These are phyloP conservation scores for Drosophila differens DNA, from an alignment of 2,888 invertebrate genomes.

Conservation along the genomic window DNA sequence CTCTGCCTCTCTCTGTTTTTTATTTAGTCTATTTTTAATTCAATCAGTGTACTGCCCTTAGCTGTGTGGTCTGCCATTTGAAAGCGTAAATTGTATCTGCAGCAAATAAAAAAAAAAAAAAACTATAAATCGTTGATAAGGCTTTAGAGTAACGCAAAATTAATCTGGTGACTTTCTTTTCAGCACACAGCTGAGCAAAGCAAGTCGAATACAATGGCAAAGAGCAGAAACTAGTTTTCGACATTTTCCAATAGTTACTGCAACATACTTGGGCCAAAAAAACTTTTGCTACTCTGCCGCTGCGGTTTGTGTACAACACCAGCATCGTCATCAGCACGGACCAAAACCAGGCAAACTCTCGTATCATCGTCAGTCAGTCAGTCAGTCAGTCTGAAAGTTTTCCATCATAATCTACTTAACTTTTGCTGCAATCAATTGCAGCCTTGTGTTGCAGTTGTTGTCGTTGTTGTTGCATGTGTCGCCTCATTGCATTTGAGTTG, in stretches of 20 bases:
- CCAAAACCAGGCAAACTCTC: slow-evolving; percentile 39
- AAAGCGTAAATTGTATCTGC: slow-evolving; percentile 58
- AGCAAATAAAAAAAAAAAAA: slow-evolving; percentile 37
- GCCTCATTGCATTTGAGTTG: slow-evolving; percentile 72
- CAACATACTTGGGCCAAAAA: slow-evolving; percentile 48
- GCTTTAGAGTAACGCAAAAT: slow-evolving; percentile 38
- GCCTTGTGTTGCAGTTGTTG: slow-evolving; percentile 45
- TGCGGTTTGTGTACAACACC: slow-evolving; percentile 36
- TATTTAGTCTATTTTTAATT: slow-evolving; percentile 2
- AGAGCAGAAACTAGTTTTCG: slow-evolving; percentile 51
- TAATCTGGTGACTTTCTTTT: slow-evolving; percentile 41
- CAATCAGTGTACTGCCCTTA: slow-evolving; percentile 43
- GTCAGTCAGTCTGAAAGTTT: slow-evolving; percentile 61
- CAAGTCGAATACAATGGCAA: slow-evolving; percentile 25
- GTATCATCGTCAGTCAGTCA: slow-evolving; percentile 42
- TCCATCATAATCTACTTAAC: slow-evolving; percentile 82
- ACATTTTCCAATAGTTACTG: slow-evolving; percentile 45
- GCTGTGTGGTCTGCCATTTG: slow-evolving; percentile 37
- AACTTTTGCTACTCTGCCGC: slow-evolving; percentile 41
- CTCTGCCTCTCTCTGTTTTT: slow-evolving; percentile 2
- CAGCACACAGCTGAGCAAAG: slow-evolving; percentile 18
- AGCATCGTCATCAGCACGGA: slow-evolving; percentile 5
- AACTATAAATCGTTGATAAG: slow-evolving; percentile 53
- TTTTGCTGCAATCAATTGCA: slow-evolving; percentile 81
- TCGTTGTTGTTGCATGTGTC: slow-evolving; percentile 33